Conservation (phyloP, 2,888 invertebrate species). For the Mimachlamys varia region DNA sequence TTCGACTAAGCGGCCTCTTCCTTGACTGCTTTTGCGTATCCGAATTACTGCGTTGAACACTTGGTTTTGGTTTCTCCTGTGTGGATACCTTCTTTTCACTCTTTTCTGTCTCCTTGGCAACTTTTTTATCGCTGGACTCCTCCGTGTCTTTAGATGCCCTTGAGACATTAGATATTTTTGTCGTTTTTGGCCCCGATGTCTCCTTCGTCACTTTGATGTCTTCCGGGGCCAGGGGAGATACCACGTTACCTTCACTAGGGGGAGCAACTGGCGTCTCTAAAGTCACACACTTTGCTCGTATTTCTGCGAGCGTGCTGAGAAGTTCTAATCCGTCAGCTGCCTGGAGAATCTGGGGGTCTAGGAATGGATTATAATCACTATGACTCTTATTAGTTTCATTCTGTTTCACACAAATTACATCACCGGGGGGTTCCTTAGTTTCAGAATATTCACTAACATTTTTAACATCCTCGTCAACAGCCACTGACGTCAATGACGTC, state of each 20-base stretch:
- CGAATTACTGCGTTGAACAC: constrained; percentile 57
- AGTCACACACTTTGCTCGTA: constrained; percentile 59
- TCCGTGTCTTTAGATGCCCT: not conserved
- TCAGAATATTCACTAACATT: not conserved
- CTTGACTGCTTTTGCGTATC: constrained; percentile 54
- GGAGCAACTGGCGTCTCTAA: constrained; percentile 23
- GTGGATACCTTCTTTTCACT: not conserved
- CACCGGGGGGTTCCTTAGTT: not conserved
- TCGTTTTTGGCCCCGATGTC: not conserved
- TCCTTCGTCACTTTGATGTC: not conserved
- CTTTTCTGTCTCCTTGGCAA: not conserved
- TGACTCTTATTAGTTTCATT: not conserved
- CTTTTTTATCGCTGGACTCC: not conserved
- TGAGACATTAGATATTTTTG: not conserved
- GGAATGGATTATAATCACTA: constrained; percentile 68
- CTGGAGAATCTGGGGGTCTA: constrained; percentile 73
- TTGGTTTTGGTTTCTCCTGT: constrained; percentile 50
- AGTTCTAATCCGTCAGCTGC: constrained; percentile 76
- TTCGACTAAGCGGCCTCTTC: constrained; percentile 49
- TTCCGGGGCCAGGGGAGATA: not conserved
- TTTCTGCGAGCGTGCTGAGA: constrained; percentile 75
- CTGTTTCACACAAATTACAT: not conserved
- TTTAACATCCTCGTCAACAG: not conserved
- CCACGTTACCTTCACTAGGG: not conserved
- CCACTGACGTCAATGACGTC: not conserved